A percentile compares a stretch with the other conserved stretches of the same genome.
phyloP scores from a whole-genome alignment of 2,113 vertebrate genomes.

The Danionella cerebrum region DNA sequence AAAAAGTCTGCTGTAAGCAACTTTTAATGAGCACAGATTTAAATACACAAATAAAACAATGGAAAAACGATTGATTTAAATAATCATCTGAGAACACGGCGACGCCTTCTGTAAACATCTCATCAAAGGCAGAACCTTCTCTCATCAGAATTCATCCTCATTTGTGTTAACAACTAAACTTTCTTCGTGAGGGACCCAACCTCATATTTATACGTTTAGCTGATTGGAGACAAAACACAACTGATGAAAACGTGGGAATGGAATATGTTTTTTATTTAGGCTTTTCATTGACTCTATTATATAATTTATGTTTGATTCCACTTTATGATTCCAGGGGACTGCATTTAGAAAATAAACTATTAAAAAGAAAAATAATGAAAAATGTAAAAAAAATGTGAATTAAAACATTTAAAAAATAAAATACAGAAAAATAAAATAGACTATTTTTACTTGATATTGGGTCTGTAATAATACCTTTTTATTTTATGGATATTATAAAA shows the following conservation, averaged over 20 bases:
- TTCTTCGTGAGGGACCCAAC: constrained; percentile 22
- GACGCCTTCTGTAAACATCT: constrained; percentile 28
- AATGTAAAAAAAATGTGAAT: too few relatives aligned
- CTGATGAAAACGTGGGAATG: constrained; percentile 5
- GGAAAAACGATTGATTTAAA: constrained; percentile 32
- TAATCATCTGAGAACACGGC: background rate
- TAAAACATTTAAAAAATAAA: too few relatives aligned
- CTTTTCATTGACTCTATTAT: too few relatives aligned
- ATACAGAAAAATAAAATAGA: too few relatives aligned
- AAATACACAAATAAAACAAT: constrained; percentile 36
- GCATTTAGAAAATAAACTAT: too few relatives aligned
- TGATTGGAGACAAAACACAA: constrained; percentile 5
- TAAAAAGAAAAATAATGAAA: too few relatives aligned
- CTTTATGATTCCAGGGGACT: too few relatives aligned
- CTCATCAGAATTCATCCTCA: constrained; percentile 15
- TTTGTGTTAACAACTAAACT: constrained; percentile 23
- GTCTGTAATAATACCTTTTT: too few relatives aligned
- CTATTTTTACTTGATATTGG: too few relatives aligned
- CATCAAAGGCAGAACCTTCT: constrained; percentile 14
- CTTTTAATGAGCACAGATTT: constrained; percentile 24
- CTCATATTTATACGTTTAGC: constrained; percentile 29
- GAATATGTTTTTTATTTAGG: background rate
- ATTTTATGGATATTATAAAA: too few relatives aligned
- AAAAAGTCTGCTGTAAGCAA: constrained; percentile 3
- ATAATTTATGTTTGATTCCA: too few relatives aligned